These are phyloP conservation scores for Chrysoperla carnea DNA, from an alignment of 1,140 invertebrate species.

Conservation along the genomic window DNA sequence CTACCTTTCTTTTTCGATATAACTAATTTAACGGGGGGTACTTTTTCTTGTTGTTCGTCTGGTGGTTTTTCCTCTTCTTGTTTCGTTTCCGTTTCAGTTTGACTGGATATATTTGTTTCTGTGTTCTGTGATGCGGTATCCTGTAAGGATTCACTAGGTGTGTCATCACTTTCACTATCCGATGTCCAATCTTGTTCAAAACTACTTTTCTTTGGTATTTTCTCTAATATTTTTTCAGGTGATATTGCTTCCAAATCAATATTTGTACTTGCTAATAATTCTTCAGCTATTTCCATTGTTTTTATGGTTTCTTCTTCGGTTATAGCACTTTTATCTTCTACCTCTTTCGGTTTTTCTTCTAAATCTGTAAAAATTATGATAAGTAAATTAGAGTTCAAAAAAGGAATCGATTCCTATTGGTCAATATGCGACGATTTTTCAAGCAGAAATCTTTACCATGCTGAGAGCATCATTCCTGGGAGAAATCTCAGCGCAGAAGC, in stretches of 20 bases:
- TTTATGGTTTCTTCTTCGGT: constrained; percentile 11
- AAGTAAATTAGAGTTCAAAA: no score
- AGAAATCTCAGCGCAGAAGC: no score
- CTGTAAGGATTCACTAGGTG: not conserved
- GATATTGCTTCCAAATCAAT: constrained; percentile 8
- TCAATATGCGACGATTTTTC: no score
- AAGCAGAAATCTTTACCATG: no score
- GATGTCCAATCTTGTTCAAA: constrained; percentile 2
- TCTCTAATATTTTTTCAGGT: constrained; percentile 14
- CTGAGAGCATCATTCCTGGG: no score
- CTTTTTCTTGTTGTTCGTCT: not conserved
- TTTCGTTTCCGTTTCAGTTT: constrained; percentile 5
- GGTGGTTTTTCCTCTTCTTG: constrained; percentile 2
- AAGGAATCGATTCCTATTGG: no score
- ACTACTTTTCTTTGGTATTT: constrained; percentile 5
- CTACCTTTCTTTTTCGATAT: constrained; percentile 67
- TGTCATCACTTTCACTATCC: not conserved
- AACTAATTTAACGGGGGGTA: constrained; percentile 38
- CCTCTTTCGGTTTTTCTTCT: constrained; percentile 20
- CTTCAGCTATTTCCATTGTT: constrained; percentile 11
- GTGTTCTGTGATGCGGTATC: not conserved
- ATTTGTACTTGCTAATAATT: constrained; percentile 8
- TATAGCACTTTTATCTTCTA: constrained; percentile 11
- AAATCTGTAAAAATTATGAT: constrained; percentile 4
- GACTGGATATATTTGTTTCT: not conserved